Base-by-base conservation (phyloP, 2,113 vertebrate species). In the Embiotoca jacksoni region DNA sequence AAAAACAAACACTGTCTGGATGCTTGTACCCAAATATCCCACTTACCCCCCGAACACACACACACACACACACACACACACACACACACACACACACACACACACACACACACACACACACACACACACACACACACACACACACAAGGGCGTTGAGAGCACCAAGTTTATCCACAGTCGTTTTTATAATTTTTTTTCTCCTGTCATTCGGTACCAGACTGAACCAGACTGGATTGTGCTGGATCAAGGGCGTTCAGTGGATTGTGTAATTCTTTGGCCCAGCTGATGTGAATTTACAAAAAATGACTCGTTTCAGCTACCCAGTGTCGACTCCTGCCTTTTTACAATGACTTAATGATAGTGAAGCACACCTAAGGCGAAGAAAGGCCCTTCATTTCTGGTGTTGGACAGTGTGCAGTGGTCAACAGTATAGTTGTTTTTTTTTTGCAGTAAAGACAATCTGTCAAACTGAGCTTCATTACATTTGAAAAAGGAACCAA, bases 1-100 rank as follows among this genome's bases (percentile, higher is more conserved):
- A 55, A 84, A 85, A 85, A 70, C 69, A 80, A 85, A 84, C 69
- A 80, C 46, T 36, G 61, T 59, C 64, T 81, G 64, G 16, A 57
- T 62, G 61, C 64, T 7, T 54, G 35, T 31, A 32, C 0, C 60
- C 58, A 55, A 65, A 62, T 23, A 46, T 54, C 39, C 63, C 41
- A 3, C 30, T 56, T 5, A 16, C 11, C 6, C 23, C 13, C 14
- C 3, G 61, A 23, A 23, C 23, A 23, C 23, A 23, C 23, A 23
- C 23, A 23, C 23, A 23, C 23, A 23, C 23, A 23, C 23, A 23
- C 23, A 23, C 23, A 23, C 23, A 23, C 23, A 23, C 23, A 23
- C 23, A 23, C 23, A 23, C 23, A 23, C 23, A 23, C 23, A 23
- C 23, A 23, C 23, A 23, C 23, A 23, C 23, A 23, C 23, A 23